phyloP scores from a whole-genome alignment of 2,797 vertebrate species.

The Neostethus bicornis region DNA sequence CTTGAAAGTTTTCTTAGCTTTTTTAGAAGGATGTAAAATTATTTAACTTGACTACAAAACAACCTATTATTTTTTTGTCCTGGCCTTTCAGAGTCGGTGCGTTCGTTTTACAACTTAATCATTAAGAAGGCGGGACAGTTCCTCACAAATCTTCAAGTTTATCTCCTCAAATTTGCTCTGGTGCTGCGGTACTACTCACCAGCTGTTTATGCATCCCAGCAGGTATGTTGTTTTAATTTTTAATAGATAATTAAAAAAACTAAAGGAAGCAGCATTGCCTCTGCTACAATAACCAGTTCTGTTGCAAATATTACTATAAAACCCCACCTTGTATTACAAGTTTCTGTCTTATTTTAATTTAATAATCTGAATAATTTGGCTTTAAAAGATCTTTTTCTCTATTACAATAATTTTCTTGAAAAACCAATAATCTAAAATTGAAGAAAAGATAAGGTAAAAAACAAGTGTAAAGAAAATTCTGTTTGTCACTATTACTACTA shows the following conservation, averaged over 20 bases:
- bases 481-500: no score
- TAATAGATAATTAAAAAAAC: no score
- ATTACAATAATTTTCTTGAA: no score
- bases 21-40: neutral
- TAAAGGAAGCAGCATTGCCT: no score
- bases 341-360: no score
- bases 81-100: constrained; percentile 84
- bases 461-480: no score
- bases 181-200: constrained; percentile 90
- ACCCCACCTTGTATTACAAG: no score
- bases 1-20: neutral
- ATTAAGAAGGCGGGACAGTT: constrained; percentile 97
- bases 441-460: no score
- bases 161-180: constrained; percentile 90
- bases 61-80: neutral
- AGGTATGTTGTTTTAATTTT: constrained; percentile 78
- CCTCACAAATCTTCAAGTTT: constrained; percentile 89
- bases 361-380: no score
- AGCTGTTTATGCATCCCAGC: constrained; percentile 90
- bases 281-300: no score
- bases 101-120: constrained; percentile 92
- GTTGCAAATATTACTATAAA: neutral
- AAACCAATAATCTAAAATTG: no score
- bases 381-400: no score
- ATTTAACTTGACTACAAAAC: constrained; percentile 9